phyloP scores from a whole-genome alignment of 2,888 invertebrate genomes.

The Spodoptera littoralis region DNA sequence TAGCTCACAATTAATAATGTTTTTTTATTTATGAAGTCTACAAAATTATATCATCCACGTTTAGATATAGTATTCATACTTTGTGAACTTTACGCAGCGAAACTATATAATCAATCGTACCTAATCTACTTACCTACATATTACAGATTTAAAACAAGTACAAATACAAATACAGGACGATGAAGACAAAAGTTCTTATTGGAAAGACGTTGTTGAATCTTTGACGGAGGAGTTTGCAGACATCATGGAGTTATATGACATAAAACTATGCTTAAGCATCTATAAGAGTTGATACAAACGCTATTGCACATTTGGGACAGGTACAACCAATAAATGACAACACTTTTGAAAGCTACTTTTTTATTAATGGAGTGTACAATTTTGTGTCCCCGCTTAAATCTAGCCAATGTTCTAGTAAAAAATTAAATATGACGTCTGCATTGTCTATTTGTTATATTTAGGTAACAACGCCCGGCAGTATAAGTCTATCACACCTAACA shows the following conservation, averaged over 20 bases:
- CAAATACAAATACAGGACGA: slow-evolving; percentile 78
- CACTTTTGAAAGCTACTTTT: slow-evolving; percentile 1
- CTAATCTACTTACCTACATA: neutral
- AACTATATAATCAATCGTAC: no score
- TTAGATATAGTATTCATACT: no score
- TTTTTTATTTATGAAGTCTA: no score
- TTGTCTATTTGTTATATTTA: no score
- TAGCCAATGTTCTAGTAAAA: neutral
- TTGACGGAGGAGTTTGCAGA: slow-evolving; percentile 69
- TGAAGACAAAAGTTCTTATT: slow-evolving; percentile 63
- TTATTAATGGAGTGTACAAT: slow-evolving; percentile 2
- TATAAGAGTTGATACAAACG: slow-evolving; percentile 68
- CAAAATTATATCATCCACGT: no score
- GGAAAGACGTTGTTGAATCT: slow-evolving; percentile 63
- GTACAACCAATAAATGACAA: no score
- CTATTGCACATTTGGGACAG: no score
- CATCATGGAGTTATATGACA: slow-evolving; percentile 71
- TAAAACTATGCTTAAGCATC: slow-evolving; percentile 69
- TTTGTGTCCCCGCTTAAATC: neutral
- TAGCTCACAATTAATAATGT: no score
- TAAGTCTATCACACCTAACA: neutral
- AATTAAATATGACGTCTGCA: neutral
- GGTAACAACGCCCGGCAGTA: no score
- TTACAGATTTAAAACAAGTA: slow-evolving; percentile 76
- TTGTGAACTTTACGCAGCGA: no score